phyloP scores from a whole-genome alignment of 2,888 invertebrate genomes.

The Eupithecia exiguata region DNA sequence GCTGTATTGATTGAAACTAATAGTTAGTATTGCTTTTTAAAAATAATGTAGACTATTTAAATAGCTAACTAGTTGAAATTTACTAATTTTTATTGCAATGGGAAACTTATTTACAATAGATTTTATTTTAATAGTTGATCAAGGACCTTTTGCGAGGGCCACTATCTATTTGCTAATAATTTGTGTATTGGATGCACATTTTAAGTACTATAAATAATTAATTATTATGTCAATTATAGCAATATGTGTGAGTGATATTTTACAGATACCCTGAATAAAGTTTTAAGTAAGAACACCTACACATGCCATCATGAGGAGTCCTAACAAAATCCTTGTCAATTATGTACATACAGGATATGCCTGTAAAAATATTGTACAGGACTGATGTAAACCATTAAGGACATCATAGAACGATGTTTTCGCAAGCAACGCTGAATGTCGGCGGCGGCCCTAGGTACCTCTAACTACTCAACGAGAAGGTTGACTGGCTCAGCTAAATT shows the following conservation, averaged over 20 bases:
- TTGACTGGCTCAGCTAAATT: constrained; percentile 51
- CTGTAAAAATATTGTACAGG: constrained; percentile 21
- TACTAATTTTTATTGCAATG: constrained; percentile 18
- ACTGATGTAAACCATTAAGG: constrained; percentile 8
- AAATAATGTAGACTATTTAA: constrained; percentile 10
- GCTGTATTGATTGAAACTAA: constrained; percentile 3
- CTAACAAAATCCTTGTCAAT: constrained; percentile 25
- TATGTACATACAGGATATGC: constrained; percentile 35
- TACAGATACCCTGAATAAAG: constrained; percentile 35
- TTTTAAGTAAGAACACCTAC: constrained; percentile 26
- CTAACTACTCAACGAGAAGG: constrained; percentile 62
- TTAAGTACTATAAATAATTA: constrained; percentile 29
- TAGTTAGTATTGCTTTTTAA: constrained; percentile 9
- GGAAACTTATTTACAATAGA: constrained; percentile 50
- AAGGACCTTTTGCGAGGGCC: neutral
- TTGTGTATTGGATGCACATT: constrained; percentile 24
- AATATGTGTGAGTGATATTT: constrained; percentile 29
- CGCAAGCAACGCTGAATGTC: constrained; percentile 50
- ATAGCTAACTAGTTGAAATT: constrained; percentile 19
- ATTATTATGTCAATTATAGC: constrained; percentile 29
- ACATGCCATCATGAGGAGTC: constrained; percentile 15
- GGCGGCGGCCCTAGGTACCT: constrained; percentile 61
- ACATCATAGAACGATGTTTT: constrained; percentile 22
- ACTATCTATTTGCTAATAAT: neutral
- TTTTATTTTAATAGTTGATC: constrained; percentile 38